Evolutionary conservation across 1,140 invertebrate species (phyloP).

Genomic region (Drosophila guanche): DNA sequence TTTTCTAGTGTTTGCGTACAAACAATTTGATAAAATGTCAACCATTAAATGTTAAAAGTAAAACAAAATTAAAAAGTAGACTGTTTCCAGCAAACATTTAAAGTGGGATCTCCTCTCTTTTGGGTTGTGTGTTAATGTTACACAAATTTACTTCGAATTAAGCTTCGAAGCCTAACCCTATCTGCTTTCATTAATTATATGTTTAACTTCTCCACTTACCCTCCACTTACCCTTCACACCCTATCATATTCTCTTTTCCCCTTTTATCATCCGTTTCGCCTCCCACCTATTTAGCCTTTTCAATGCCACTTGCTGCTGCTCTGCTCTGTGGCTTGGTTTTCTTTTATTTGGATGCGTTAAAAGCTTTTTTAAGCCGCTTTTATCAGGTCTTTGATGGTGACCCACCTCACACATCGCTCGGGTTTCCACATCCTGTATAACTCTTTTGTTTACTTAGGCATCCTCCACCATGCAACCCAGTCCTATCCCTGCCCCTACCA

Average conservation of each 20-base stretch:
- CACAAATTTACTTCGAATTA: no score
- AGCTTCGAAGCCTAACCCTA: no score
- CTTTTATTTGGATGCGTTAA: constrained; percentile 53
- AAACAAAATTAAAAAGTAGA: no score
- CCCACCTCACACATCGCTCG: constrained; percentile 42
- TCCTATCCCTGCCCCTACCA: neutral
- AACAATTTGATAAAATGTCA: no score
- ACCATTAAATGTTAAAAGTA: no score
- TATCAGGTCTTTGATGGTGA: constrained; percentile 44
- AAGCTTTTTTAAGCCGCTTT: constrained; percentile 63
- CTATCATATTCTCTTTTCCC: no score
- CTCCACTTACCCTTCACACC: constrained; percentile 9
- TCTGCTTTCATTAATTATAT: no score
- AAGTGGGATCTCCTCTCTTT: no score
- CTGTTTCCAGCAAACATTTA: no score
- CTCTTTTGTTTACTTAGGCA: constrained; percentile 70
- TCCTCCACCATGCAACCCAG: constrained; percentile 19
- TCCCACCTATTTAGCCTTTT: constrained; percentile 7
- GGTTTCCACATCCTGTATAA: constrained; percentile 38
- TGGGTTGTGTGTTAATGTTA: no score
- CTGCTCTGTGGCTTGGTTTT: constrained; percentile 12
- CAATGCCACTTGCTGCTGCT: constrained; percentile 14
- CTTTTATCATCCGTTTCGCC: no score
- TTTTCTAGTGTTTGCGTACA: no score
- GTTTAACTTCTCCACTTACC: constrained; percentile 1